A percentile compares a stretch with the other conserved stretches of the same genome.
These are phyloP conservation scores for Ypsolopha sequella DNA, from an alignment of 2,888 invertebrate genomes.

Conservation along the genomic window DNA sequence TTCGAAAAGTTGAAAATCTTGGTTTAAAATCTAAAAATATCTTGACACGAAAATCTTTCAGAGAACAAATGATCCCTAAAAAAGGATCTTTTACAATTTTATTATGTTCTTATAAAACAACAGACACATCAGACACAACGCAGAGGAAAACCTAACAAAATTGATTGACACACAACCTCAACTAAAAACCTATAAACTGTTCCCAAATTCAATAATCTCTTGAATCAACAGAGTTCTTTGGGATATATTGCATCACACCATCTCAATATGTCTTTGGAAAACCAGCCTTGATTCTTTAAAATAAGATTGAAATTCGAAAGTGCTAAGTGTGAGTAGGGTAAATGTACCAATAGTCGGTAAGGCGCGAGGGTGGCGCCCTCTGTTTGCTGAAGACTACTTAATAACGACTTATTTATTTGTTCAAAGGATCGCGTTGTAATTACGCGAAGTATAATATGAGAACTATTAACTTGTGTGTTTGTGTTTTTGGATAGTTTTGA, in stretches of 20 bases:
- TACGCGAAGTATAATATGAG: slow-evolving; percentile 43
- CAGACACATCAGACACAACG: too few relatives aligned
- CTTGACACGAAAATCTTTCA: too few relatives aligned
- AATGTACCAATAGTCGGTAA: slow-evolving; percentile 4
- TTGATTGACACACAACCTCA: too few relatives aligned
- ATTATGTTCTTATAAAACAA: too few relatives aligned
- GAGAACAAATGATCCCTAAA: too few relatives aligned
- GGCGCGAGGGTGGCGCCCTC: slow-evolving; percentile 24
- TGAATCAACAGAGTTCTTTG: neutral
- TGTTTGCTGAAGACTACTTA: slow-evolving; percentile 40
- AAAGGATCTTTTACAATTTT: too few relatives aligned
- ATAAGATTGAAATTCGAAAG: slow-evolving; percentile 15
- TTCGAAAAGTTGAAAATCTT: too few relatives aligned
- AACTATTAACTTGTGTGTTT: slow-evolving; percentile 37
- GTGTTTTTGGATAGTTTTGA: neutral
- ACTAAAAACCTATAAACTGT: too few relatives aligned
- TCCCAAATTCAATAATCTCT: slow-evolving; percentile 4
- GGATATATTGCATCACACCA: slow-evolving; percentile 2
- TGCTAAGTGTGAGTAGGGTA: slow-evolving; percentile 10
- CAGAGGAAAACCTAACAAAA: too few relatives aligned
- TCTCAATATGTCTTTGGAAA: neutral
- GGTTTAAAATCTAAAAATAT: too few relatives aligned
- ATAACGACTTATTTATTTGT: slow-evolving; percentile 54
- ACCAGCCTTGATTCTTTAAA: neutral
- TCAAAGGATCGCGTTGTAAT: slow-evolving; percentile 42